phyloP scores from a whole-genome alignment of 2,113 vertebrate species.

The Balaeniceps rex region DNA sequence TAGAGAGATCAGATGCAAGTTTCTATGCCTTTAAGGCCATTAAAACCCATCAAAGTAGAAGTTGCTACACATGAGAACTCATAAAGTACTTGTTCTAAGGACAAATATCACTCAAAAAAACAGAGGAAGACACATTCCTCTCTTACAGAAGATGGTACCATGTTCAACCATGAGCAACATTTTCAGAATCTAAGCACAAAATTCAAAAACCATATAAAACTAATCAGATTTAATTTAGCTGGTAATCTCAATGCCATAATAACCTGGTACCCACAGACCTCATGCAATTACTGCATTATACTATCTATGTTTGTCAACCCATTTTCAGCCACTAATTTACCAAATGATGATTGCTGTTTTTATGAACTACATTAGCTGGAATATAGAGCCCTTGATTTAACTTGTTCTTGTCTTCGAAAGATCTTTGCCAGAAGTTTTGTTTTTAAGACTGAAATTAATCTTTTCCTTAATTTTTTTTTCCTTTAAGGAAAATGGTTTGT shows the following conservation, averaged over 20 bases:
- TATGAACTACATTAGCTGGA: neutral
- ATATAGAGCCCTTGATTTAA: neutral
- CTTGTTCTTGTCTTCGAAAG: neutral
- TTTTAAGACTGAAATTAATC: neutral
- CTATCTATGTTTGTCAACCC: neutral
- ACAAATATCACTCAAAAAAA: neutral
- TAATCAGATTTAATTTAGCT: neutral
- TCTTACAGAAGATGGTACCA: neutral
- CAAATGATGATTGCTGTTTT: slow-evolving; percentile 32
- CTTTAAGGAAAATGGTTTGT: neutral
- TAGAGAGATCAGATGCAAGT: neutral
- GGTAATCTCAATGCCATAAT: neutral
- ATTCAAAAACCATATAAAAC: neutral
- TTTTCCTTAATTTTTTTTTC: neutral
- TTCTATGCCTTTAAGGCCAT: neutral
- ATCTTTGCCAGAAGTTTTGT: neutral
- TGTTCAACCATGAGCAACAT: neutral
- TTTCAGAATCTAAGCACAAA: neutral
- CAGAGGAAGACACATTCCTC: neutral
- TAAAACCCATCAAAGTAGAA: neutral
- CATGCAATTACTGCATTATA: neutral
- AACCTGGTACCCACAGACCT: neutral
- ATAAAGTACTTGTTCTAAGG: neutral
- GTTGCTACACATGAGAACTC: neutral
- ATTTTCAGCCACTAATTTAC: slow-evolving; percentile 20